Conservation (phyloP, 2,113 vertebrate species). For the Macrotus californicus region DNA sequence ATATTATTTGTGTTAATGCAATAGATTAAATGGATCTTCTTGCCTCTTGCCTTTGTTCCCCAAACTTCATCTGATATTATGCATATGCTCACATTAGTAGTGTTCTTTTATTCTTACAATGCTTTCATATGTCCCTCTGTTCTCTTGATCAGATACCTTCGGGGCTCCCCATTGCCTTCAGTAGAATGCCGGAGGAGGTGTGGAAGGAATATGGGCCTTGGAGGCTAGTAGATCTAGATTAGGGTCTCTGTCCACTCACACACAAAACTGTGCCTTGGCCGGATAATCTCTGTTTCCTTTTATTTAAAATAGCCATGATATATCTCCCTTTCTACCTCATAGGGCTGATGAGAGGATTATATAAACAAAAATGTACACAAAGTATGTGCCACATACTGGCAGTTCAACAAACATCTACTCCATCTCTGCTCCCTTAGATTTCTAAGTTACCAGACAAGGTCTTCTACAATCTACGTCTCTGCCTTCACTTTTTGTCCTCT, state of each 20-base stretch:
- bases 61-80: neutral
- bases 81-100: neutral
- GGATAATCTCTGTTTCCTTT: neutral
- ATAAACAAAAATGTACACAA: neutral
- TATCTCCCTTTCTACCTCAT: neutral
- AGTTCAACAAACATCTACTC: neutral
- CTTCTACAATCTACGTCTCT: neutral
- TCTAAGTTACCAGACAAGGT: neutral
- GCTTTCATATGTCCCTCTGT: neutral
- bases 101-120: neutral
- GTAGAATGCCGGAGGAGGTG: too few species aligned
- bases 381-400: neutral
- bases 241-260: neutral
- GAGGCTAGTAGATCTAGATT: neutral
- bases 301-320: neutral
- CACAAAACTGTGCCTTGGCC: neutral
- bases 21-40: neutral
- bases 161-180: neutral
- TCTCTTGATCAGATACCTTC: neutral
- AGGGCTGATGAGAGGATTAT: neutral
- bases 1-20: neutral
- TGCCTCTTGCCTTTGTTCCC: neutral
- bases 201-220: neutral
- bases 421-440: neutral
- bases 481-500: neutral